Evolutionary conservation across 2,113 vertebrate genomes (phyloP).

Genomic region (Fulmarus glacialis): DNA sequence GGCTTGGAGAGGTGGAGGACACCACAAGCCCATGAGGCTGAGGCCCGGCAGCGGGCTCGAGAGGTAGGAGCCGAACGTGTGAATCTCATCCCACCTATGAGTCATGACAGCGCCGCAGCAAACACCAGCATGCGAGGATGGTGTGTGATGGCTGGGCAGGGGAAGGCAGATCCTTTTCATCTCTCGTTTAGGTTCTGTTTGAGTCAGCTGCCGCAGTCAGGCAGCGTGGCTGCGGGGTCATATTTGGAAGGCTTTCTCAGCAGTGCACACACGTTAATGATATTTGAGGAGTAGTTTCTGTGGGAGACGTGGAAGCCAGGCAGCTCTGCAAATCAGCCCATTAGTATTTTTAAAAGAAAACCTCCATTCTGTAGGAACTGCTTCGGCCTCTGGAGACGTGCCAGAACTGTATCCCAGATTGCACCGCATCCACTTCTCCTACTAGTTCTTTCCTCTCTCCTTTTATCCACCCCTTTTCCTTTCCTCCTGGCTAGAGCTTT

Average conservation of each 20-base stretch:
- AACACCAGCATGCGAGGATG: rapidly evolving
- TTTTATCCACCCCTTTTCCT: conserved; percentile 3
- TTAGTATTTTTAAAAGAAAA: conserved; percentile 51
- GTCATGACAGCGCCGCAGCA: rapidly evolving
- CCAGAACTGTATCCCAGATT: not conserved
- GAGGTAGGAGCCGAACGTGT: not conserved
- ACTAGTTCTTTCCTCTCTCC: conserved; percentile 4
- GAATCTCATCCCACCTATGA: not conserved
- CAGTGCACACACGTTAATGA: conserved; percentile 17
- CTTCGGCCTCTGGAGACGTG: not conserved
- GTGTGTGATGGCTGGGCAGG: not conserved
- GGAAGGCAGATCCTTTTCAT: not conserved
- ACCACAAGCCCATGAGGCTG: not conserved
- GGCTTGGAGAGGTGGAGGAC: not conserved
- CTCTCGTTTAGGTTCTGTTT: not conserved
- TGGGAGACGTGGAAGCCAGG: conserved; percentile 15
- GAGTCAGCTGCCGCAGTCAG: not conserved
- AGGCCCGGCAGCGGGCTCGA: rapidly evolving
- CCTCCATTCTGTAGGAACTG: conserved; percentile 19
- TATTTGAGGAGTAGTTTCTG: conserved; percentile 29
- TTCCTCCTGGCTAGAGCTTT: conserved; percentile 11
- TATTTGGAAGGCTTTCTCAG: conserved; percentile 3
- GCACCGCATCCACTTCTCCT: not conserved
- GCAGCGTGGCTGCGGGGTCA: not conserved
- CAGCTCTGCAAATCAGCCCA: conserved; percentile 28